phyloP scores from a whole-genome alignment of 2,888 invertebrate genomes.

The Athrips mouffetella region DNA sequence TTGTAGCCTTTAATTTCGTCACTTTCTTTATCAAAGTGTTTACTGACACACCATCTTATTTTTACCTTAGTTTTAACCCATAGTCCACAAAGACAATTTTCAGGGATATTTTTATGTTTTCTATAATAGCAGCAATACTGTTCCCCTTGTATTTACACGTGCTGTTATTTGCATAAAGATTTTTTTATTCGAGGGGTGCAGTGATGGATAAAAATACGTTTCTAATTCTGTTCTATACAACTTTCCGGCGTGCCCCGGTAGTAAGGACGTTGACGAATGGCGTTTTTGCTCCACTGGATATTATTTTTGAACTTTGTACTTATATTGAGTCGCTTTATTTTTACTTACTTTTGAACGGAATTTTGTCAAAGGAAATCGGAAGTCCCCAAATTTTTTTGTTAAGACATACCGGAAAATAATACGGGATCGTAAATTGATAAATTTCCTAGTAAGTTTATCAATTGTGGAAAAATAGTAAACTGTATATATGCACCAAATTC shows the following conservation, averaged over 20 bases:
- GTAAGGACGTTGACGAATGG: conserved; percentile 66
- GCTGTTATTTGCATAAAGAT: conserved; percentile 76
- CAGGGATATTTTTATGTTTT: conserved; percentile 10
- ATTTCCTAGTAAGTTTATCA: too few relatives aligned
- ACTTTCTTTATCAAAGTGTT: too few relatives aligned
- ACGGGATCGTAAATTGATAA: too few relatives aligned
- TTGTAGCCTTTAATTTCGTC: too few relatives aligned
- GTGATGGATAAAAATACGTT: conserved; percentile 72
- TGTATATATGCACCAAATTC: too few relatives aligned
- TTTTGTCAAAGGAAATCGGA: too few relatives aligned
- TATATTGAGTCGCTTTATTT: background rate
- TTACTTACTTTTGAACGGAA: background rate
- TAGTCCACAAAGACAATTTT: background rate
- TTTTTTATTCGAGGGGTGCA: conserved; percentile 56
- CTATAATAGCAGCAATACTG: conserved; percentile 7
- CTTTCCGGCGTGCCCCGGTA: conserved; percentile 61
- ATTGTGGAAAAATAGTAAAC: too few relatives aligned
- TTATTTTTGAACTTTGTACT: conserved; percentile 42
- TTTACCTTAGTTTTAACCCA: conserved; percentile 21
- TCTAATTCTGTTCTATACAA: conserved; percentile 69
- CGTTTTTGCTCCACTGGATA: conserved; percentile 58
- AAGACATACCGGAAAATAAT: too few relatives aligned
- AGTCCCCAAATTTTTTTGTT: too few relatives aligned
- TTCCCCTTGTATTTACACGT: conserved; percentile 71
- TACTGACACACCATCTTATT: background rate